Percentiles rank a stretch among this genome's conserved stretches.
Evolutionary conservation across 2,888 invertebrate species (phyloP).

Genomic region (Catocala fraxini): DNA sequence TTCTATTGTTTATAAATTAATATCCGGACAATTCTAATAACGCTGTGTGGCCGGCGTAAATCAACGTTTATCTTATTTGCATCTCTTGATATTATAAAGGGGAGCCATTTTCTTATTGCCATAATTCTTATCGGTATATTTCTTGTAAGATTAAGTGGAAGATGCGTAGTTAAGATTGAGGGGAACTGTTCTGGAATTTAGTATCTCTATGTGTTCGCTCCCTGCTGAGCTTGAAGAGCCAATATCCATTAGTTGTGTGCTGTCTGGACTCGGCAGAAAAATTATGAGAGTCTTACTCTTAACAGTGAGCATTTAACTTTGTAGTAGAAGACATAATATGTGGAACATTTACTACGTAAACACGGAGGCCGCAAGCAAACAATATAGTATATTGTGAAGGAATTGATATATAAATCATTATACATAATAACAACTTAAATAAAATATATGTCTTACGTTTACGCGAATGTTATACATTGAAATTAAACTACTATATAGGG

Average conservation of each 20-base stretch:
- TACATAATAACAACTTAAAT: too few species aligned
- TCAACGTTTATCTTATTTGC: constrained; percentile 40
- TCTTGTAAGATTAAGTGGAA: constrained; percentile 11
- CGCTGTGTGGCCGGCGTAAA: constrained; percentile 36
- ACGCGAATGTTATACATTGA: too few species aligned
- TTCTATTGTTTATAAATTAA: constrained; percentile 58
- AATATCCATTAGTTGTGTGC: not conserved
- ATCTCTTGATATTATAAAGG: constrained; percentile 22
- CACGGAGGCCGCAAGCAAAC: too few species aligned
- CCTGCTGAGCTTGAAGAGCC: too few species aligned
- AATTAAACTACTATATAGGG: too few species aligned
- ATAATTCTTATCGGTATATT: constrained; percentile 3
- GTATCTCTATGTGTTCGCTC: not conserved
- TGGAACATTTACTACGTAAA: too few species aligned
- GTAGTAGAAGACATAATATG: too few species aligned
- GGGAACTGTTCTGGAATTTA: not conserved
- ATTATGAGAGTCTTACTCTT: too few species aligned
- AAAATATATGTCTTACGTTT: too few species aligned
- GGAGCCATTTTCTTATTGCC: constrained; percentile 7
- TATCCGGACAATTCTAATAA: constrained; percentile 45
- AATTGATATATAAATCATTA: too few species aligned
- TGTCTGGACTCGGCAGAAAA: not conserved
- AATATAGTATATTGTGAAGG: too few species aligned
- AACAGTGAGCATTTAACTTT: constrained; percentile 4
- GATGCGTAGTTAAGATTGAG: constrained; percentile 5